Conservation (phyloP, 2,888 invertebrate species). For the Drosophila falleni region DNA sequence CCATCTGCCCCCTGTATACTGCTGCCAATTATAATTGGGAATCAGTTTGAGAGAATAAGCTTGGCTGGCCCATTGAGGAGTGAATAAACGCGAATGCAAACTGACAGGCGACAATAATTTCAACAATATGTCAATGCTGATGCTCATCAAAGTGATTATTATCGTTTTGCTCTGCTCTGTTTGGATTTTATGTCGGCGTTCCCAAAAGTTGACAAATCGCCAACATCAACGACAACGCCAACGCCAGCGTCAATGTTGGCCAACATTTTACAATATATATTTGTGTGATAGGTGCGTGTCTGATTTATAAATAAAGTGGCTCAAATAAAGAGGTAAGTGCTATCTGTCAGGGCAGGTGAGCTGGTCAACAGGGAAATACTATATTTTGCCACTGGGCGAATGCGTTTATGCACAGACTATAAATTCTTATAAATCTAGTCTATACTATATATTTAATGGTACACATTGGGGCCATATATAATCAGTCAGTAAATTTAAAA, state of each 20-base stretch:
- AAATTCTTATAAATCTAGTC: constrained; percentile 44
- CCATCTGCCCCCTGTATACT: not conserved
- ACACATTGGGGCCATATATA: constrained; percentile 39
- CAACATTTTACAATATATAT: constrained; percentile 38
- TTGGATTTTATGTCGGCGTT: constrained; percentile 23
- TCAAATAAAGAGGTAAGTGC: constrained; percentile 61
- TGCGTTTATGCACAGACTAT: constrained; percentile 48
- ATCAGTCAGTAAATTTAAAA: constrained; percentile 7
- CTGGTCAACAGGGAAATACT: constrained; percentile 26
- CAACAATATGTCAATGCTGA: constrained; percentile 75
- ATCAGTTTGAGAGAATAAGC: constrained; percentile 18
- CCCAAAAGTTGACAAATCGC: constrained; percentile 71
- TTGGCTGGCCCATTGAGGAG: constrained; percentile 55
- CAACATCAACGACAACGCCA: constrained; percentile 37
- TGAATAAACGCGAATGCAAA: constrained; percentile 70
- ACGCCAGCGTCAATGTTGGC: constrained; percentile 32
- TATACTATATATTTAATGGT: constrained; percentile 45
- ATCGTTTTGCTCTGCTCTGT: constrained; percentile 35
- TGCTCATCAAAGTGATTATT: constrained; percentile 77
- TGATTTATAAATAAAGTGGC: constrained; percentile 76
- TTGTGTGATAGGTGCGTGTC: constrained; percentile 64
- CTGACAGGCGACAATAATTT: constrained; percentile 77
- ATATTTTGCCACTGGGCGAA: constrained; percentile 12
- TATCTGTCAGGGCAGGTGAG: constrained; percentile 61
- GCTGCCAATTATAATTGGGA: constrained; percentile 67